phyloP scores from a whole-genome alignment of 2,888 invertebrate species.

The Sepiola atlantica region DNA sequence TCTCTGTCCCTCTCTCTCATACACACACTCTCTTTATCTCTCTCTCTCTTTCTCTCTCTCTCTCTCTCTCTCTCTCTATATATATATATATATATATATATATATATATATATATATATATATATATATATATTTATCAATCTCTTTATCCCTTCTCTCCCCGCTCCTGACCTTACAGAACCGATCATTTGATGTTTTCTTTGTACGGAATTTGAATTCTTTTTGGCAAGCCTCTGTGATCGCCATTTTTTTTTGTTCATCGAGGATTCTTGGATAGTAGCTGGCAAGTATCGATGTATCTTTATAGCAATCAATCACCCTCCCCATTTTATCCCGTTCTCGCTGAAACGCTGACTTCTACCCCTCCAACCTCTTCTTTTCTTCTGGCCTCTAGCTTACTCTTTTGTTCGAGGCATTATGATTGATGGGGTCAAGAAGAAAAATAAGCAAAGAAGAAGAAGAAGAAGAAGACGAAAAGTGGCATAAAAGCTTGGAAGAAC shows the following conservation, averaged over 20 bases:
- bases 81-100: too few species aligned
- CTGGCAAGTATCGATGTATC: conserved; percentile 12
- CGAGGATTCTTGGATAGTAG: not conserved
- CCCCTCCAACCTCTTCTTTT: too few species aligned
- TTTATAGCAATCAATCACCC: not conserved
- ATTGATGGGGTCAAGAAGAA: not conserved
- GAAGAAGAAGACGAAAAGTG: not conserved
- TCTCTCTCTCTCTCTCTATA: too few species aligned
- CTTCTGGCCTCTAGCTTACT: not conserved
- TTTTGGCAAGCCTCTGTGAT: not conserved
- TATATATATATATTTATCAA: too few species aligned
- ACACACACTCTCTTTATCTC: too few species aligned
- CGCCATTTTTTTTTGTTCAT: not conserved
- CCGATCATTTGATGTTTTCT: not conserved
- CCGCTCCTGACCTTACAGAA: not conserved
- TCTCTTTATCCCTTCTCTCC: too few species aligned
- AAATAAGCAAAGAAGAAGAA: accelerated
- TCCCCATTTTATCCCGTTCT: not conserved
- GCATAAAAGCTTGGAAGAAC: not conserved
- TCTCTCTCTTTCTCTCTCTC: too few species aligned
- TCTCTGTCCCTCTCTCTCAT: too few species aligned
- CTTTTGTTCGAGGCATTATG: conserved; percentile 32
- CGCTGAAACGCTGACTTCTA: too few species aligned
- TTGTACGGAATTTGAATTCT: not conserved
- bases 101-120: too few species aligned